Percentiles rank a stretch among this genome's conserved stretches.
phyloP scores from a whole-genome alignment of 2,113 vertebrate genomes.

The Menura novaehollandiae region DNA sequence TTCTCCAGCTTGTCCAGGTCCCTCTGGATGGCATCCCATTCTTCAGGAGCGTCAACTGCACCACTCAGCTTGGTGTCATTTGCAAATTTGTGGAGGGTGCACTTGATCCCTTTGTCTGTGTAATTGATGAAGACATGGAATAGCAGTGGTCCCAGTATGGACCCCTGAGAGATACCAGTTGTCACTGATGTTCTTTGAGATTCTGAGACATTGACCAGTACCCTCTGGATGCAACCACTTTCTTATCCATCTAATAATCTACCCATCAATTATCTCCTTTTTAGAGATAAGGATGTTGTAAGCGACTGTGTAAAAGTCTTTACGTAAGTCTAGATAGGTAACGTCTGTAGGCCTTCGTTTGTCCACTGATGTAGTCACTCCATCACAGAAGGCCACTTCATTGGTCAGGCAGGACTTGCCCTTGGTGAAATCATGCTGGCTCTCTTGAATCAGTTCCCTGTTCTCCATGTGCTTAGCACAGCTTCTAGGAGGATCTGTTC shows the following conservation, averaged over 20 bases:
- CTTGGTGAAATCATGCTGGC: neutral
- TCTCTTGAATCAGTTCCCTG: neutral
- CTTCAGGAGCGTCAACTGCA: neutral
- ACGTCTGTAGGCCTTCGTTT: neutral
- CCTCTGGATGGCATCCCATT: neutral
- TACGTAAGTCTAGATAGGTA: neutral
- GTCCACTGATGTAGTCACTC: neutral
- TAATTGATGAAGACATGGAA: neutral
- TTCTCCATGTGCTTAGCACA: neutral
- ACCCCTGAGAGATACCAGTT: neutral
- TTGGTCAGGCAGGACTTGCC: neutral
- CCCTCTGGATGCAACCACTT: neutral
- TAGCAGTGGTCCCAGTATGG: neutral
- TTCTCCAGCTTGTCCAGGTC: neutral
- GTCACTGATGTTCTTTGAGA: accelerated
- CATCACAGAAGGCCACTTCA: neutral
- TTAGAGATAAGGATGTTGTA: neutral
- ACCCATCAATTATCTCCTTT: neutral
- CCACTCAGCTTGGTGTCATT: too few relatives aligned
- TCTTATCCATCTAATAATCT: neutral
- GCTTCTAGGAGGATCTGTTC: neutral
- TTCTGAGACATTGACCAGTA: neutral
- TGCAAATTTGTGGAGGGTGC: accelerated
- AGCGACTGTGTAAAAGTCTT: neutral
- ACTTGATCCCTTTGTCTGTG: neutral